These are phyloP conservation scores for Diaprepes abbreviatus DNA, from an alignment of 2,888 invertebrate genomes.

Conservation along the genomic window DNA sequence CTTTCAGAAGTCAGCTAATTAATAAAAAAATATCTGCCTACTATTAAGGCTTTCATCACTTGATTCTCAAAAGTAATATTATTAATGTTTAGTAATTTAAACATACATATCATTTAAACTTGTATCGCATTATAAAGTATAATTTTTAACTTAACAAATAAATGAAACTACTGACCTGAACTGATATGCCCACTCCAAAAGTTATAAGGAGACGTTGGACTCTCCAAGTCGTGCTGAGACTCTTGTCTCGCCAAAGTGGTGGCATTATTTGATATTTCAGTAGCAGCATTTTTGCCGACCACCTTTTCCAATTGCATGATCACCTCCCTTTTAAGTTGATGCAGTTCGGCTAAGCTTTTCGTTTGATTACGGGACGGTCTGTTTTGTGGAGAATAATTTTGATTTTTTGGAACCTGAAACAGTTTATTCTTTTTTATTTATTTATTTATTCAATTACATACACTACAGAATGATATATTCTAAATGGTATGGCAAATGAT, in stretches of 20 bases:
- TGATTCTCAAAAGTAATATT: too few relatives aligned
- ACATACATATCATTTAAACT: too few relatives aligned
- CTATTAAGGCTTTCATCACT: too few relatives aligned
- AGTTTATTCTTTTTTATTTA: too few relatives aligned
- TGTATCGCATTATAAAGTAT: too few relatives aligned
- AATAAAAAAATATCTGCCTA: too few relatives aligned
- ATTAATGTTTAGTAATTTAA: too few relatives aligned
- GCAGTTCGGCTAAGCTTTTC: slow-evolving; percentile 72
- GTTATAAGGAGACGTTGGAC: slow-evolving; percentile 64
- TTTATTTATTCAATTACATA: too few relatives aligned
- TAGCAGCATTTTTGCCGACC: slow-evolving; percentile 69
- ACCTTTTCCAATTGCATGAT: slow-evolving; percentile 74
- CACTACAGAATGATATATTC: too few relatives aligned
- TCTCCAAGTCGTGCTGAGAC: slow-evolving; percentile 62
- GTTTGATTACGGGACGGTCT: slow-evolving; percentile 62
- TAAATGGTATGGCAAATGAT: too few relatives aligned
- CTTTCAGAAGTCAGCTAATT: too few relatives aligned
- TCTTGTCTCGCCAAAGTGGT: slow-evolving; percentile 65
- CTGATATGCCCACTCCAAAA: slow-evolving; percentile 63
- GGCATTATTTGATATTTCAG: slow-evolving; percentile 65
- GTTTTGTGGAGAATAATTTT: slow-evolving; percentile 53
- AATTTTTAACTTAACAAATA: too few relatives aligned
- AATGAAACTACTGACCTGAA: slow-evolving; percentile 51
- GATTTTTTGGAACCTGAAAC: slow-evolving; percentile 56
- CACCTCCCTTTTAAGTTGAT: slow-evolving; percentile 75